phyloP scores from a whole-genome alignment of 2,797 vertebrate species.

The Lerista edwardsae region DNA sequence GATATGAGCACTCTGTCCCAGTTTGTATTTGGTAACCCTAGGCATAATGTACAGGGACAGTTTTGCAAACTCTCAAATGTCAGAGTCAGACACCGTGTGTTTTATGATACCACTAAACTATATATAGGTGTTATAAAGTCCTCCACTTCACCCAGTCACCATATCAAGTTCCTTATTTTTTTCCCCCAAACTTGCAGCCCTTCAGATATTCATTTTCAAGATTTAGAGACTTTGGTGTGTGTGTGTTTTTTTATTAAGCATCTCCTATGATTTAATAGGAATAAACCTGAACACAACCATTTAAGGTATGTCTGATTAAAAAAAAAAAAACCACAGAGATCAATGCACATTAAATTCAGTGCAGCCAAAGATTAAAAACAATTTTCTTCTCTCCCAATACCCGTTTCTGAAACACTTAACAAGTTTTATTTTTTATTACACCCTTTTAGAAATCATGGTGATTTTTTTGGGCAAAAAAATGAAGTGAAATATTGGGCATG shows the following conservation, averaged over 20 bases:
- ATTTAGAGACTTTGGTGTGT: slow-evolving; percentile 47
- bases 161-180: slow-evolving; percentile 15
- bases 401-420: slow-evolving; percentile 36
- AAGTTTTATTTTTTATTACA: not conserved
- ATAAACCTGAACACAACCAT: slow-evolving; percentile 30
- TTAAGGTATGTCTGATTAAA: slow-evolving; percentile 15
- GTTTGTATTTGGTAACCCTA: too few relatives aligned
- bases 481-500: too few relatives aligned
- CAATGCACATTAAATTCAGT: slow-evolving; percentile 42
- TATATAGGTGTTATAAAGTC: slow-evolving; percentile 58
- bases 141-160: slow-evolving; percentile 34
- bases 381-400: slow-evolving; percentile 26
- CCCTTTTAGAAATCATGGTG: too few relatives aligned
- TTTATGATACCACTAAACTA: slow-evolving; percentile 53
- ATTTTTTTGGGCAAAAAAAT: too few relatives aligned
- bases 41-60: not conserved
- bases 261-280: slow-evolving; percentile 39
- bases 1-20: too few relatives aligned
- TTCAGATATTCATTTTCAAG: slow-evolving; percentile 15
- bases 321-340: slow-evolving; percentile 35
- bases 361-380: slow-evolving; percentile 14
- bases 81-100: slow-evolving; percentile 7
- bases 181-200: slow-evolving; percentile 1
- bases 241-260: slow-evolving; percentile 51
- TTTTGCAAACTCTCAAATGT: not conserved